Conservation (phyloP, 2,888 invertebrate genomes). For the Agrochola lychnidis region DNA sequence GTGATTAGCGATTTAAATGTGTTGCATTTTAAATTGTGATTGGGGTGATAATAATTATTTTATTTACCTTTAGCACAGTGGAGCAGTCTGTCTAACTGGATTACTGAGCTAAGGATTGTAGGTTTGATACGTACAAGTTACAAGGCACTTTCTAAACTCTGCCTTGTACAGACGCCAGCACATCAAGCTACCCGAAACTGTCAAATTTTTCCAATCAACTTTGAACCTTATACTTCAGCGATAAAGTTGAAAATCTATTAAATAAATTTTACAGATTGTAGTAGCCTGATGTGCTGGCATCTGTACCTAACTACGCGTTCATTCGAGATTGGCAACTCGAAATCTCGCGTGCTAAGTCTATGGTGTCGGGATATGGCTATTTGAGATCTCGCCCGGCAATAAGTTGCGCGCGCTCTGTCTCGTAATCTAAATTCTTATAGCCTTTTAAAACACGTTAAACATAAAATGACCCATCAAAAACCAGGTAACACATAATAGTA, state of each 20-base stretch:
- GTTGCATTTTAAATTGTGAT: conserved; percentile 32
- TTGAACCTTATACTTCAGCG: too few relatives aligned
- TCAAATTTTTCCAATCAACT: too few relatives aligned
- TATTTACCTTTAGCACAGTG: too few relatives aligned
- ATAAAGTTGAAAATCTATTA: too few relatives aligned
- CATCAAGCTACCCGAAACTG: too few relatives aligned
- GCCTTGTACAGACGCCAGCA: too few relatives aligned
- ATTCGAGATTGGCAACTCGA: too few relatives aligned
- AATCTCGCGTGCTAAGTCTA: background rate
- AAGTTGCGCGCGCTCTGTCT: background rate
- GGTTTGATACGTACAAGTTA: background rate
- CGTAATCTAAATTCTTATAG: background rate
- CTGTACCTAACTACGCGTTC: background rate
- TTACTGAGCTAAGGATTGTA: background rate
- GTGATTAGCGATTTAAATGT: conserved; percentile 49
- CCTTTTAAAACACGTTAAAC: background rate
- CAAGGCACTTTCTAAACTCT: too few relatives aligned
- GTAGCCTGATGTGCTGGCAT: too few relatives aligned
- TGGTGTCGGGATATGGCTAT: background rate
- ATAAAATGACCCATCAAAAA: conserved; percentile 1
- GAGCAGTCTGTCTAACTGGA: too few relatives aligned
- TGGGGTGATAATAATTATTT: conserved; percentile 29
- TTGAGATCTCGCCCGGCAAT: background rate
- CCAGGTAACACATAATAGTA: conserved; percentile 6
- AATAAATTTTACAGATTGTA: too few relatives aligned